Percentiles rank a stretch among this genome's conserved stretches.
Conservation (phyloP, 2,113 vertebrate genomes). For the Chascanopsetta lugubris region DNA sequence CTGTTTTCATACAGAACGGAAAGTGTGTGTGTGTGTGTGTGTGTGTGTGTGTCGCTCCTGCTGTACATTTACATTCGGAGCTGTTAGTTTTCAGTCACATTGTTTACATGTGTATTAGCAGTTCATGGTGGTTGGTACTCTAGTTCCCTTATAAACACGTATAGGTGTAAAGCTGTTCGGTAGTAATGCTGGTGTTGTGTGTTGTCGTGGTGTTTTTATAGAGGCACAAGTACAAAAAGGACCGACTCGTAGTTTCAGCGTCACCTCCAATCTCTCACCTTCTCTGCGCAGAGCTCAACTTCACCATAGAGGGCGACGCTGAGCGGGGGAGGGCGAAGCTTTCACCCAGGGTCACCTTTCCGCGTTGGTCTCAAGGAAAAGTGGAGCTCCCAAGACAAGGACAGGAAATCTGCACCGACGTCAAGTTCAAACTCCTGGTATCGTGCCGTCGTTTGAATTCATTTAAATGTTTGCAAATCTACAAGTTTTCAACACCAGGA, state of each 20-base stretch:
- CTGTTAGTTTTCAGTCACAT: no score
- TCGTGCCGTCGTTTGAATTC: neutral
- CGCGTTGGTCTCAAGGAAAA: slow-evolving; percentile 63
- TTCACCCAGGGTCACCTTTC: slow-evolving; percentile 82
- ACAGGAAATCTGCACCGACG: slow-evolving; percentile 75
- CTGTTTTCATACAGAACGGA: neutral
- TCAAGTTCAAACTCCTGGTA: slow-evolving; percentile 83
- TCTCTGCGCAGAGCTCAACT: slow-evolving; percentile 75
- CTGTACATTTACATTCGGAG: no score
- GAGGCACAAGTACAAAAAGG: neutral
- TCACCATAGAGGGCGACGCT: slow-evolving; percentile 83
- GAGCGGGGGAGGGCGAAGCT: slow-evolving; percentile 75
- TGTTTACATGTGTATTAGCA: no score
- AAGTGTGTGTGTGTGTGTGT: no score
- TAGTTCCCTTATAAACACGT: no score
- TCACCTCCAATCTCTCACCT: neutral
- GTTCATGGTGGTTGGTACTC: no score
- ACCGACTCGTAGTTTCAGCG: neutral
- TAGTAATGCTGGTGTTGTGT: no score
- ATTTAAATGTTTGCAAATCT: neutral
- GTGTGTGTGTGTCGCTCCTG: no score
- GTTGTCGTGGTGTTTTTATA: no score
- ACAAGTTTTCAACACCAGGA: neutral
- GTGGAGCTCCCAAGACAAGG: slow-evolving; percentile 80
- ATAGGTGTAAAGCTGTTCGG: no score